Evolutionary conservation across 2,888 invertebrate genomes (phyloP), one percentile per base, ranked within the genome.

Genomic region (Imbricaverruca yamaguchii): DNA sequence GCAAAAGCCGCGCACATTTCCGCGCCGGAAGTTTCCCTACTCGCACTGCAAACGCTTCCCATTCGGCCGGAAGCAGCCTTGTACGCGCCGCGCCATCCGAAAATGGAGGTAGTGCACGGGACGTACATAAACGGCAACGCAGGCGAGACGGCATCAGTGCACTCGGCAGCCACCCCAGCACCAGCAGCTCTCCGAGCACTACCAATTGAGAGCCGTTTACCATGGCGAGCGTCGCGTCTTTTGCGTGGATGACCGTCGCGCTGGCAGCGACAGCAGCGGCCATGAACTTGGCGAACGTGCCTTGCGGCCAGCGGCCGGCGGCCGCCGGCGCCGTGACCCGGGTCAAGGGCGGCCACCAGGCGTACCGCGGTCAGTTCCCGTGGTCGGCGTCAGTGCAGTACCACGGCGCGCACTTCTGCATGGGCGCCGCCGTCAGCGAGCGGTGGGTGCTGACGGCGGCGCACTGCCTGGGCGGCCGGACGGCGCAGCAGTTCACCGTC

Each of bases 401-500:
- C 21, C 53, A 10, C 74, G 74, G 74, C 74, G 15, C 10, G 9
- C 74, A 74, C 74, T 74, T 74, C 74, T 74, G 74, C 74, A 74
- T 74, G 74, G 74, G 74, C 74, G 53, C 74, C 74, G 11, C 55
- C 55, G 21, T 74, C 74, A 74, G 21, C 74, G 21, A 55, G 9
- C 12, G 21, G 74, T 74, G 21, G 55, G 74, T 74, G 74, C 21
- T 74, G 74, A 74, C 74, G 53, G 74, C 74, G 55, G 74, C 92
- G 0, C 94, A 94, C 86, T 94, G 94, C 85, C 89, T 94, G 81
- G 94, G 94, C 90, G 92, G 92, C 93, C 23, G 25, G 23, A 23
- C 57, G 23, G 23, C 23, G 13, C n/a, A 15, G 13, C 23, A 15
- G 79, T 23, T 79, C 57, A 25, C 79, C 8, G 79, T 79, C 9